A percentile compares a stretch with the other conserved stretches of the same genome.
These are phyloP conservation scores for Stenodera caucasica DNA, from an alignment of 2,888 invertebrate genomes.

Conservation along the genomic window DNA sequence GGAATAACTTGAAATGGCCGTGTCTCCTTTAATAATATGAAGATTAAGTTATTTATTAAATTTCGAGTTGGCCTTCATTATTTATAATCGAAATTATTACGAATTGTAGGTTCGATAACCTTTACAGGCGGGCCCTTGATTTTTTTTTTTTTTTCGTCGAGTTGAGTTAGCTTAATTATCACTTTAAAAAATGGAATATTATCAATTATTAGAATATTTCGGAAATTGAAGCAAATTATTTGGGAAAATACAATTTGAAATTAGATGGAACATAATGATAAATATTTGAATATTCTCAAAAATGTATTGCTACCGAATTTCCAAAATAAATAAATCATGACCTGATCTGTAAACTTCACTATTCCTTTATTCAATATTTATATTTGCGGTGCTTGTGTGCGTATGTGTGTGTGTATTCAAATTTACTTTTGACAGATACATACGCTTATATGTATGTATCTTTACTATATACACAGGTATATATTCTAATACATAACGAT, in stretches of 20 bases:
- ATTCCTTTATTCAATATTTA: slow-evolving; percentile 47
- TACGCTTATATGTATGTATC: not conserved
- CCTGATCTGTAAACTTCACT: slow-evolving; percentile 44
- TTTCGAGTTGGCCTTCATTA: too few relatives aligned
- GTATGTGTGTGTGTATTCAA: too few relatives aligned
- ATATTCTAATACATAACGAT: not conserved
- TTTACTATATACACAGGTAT: not conserved
- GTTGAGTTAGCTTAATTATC: not conserved
- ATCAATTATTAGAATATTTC: not conserved
- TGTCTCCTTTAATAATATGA: slow-evolving; percentile 18
- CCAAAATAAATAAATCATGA: slow-evolving; percentile 38
- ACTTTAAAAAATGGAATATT: not conserved
- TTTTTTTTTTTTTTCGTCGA: not conserved
- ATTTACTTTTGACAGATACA: slow-evolving; percentile 44
- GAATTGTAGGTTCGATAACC: not conserved
- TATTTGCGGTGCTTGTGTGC: slow-evolving; percentile 49
- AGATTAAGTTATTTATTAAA: slow-evolving; percentile 34
- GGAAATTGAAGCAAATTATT: not conserved
- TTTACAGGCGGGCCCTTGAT: not conserved
- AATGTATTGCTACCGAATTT: slow-evolving; percentile 27
- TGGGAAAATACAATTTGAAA: not conserved
- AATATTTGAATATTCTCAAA: not conserved
- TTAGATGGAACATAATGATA: too few relatives aligned
- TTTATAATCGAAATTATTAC: too few relatives aligned
- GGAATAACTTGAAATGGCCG: slow-evolving; percentile 15